Evolutionary conservation across 2,113 vertebrate species (phyloP).

Genomic region (Oryzias javanicus): DNA sequence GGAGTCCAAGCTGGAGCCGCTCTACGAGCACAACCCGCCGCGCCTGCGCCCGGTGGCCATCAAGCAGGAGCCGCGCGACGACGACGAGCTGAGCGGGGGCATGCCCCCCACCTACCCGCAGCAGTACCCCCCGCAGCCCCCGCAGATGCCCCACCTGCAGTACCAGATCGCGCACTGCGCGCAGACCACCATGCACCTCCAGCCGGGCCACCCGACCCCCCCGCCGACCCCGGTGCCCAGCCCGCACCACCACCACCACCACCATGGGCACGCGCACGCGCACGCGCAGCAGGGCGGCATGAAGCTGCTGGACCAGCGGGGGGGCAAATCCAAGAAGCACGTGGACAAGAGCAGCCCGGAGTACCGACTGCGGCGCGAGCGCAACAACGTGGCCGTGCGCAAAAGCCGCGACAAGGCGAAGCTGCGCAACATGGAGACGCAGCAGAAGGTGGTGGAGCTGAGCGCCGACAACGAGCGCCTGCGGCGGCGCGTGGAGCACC

Average conservation of each 20-base stretch:
- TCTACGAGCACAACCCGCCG: constrained; percentile 83
- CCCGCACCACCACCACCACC: constrained; percentile 79
- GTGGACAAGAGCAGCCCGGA: constrained; percentile 94
- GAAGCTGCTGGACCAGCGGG: constrained; percentile 72
- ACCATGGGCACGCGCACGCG: constrained; percentile 74
- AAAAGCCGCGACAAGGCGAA: constrained; percentile 98
- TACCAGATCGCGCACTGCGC: constrained; percentile 96
- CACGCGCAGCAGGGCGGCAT: constrained; percentile 64
- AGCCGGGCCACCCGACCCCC: constrained; percentile 93
- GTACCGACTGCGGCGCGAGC: constrained; percentile 92
- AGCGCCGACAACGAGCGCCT: constrained; percentile 92
- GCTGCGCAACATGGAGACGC: constrained; percentile 94
- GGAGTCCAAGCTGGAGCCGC: constrained; percentile 86
- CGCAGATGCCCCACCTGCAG: constrained; percentile 88
- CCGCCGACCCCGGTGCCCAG: constrained; percentile 96
- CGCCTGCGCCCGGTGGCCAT: constrained; percentile 89
- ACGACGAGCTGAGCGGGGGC: constrained; percentile 83
- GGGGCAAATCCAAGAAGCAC: constrained; percentile 86
- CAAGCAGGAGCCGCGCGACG: constrained; percentile 93
- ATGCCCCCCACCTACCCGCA: constrained; percentile 77
- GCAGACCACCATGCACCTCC: constrained; percentile 95
- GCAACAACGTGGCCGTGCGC: constrained; percentile 97
- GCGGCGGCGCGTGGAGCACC: constrained; percentile 92
- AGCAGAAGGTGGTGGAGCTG: constrained; percentile 95
- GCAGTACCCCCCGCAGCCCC: constrained; percentile 56